phyloP scores from a whole-genome alignment of 2,113 vertebrate species.

The Eleginops maclovinus region DNA sequence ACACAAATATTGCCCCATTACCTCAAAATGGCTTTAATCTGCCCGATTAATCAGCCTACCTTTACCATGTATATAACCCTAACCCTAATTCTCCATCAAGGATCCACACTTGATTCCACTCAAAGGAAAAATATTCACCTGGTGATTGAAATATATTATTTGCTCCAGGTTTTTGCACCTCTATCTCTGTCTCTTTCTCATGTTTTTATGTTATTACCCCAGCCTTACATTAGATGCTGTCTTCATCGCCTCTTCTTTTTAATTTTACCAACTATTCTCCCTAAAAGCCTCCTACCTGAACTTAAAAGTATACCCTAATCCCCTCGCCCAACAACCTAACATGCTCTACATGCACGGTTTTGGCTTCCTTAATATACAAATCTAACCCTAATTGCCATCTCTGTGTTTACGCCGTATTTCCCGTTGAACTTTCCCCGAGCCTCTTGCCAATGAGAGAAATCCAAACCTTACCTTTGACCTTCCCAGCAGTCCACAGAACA shows the following conservation, averaged over 20 bases:
- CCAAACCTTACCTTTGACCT: slow-evolving; percentile 36
- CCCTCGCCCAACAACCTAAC: slow-evolving; percentile 16
- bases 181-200: slow-evolving; percentile 16
- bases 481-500: slow-evolving; percentile 60
- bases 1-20: too few relatives aligned
- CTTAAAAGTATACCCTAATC: background rate
- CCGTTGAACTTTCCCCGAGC: slow-evolving; percentile 6
- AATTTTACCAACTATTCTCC: slow-evolving; percentile 14
- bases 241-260: background rate
- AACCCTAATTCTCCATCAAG: background rate
- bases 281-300: slow-evolving; percentile 72
- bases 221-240: background rate
- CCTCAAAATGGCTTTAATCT: too few relatives aligned
- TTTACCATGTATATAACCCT: background rate
- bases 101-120: slow-evolving; percentile 1
- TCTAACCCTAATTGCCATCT: background rate
- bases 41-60: too few relatives aligned
- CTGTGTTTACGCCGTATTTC: slow-evolving; percentile 8
- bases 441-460: slow-evolving; percentile 33
- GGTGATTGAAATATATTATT: slow-evolving; percentile 31
- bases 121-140: background rate
- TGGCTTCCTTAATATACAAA: slow-evolving; percentile 7
- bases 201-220: slow-evolving; percentile 14
- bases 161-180: slow-evolving; percentile 43
- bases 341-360: slow-evolving; percentile 38